Base-by-base conservation (phyloP, 2,888 invertebrate genomes). In the Patella pellucida region DNA sequence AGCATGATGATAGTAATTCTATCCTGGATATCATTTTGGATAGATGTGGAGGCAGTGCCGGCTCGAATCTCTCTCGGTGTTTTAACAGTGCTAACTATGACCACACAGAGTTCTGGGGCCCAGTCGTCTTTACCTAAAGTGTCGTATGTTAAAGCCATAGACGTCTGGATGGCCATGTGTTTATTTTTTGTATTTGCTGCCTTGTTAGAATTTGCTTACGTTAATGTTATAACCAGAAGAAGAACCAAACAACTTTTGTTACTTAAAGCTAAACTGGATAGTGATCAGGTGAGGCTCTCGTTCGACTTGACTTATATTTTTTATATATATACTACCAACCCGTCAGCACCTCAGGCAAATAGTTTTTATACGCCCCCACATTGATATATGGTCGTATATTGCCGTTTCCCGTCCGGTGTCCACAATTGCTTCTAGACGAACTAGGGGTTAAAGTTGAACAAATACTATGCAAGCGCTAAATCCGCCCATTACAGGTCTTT, bases 21-120 rank as follows among this genome's bases (percentile, higher is more conserved):
- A 96, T 96, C 96, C 94, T 97, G 97, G 97, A 96, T 97, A 84
- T 96, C 97, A 0, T 97, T 97, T 92, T 97, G 97, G 97, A 96
- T 97, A 86, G 96, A 85, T 78, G 81, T 85, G 68, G 96, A 96
- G 91, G 96, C 97, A 9, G 96, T 96, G 84, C 97, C 97, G 0
- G 96, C 96, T 0, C 93, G 97, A 77, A 96, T 97, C 76, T 96
- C 96, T 0, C 92, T 97, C 23, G 96, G 96, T 71, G 96, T 97
- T 73, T 93, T 97, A 67, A 97, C 96, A 72, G 92, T 96, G 69
- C 91, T 86, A 51, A 95, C 86, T n/a, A 86, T 86, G 85, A 96
- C 96, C 16, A 97, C 96, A 27, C 97, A 97, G 92, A 96, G 96
- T 91, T 96, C 96, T 0, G 96, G 96, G 88, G 96, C 96, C 0